Conservation (phyloP, 2,113 vertebrate species). For the Mola mola region DNA sequence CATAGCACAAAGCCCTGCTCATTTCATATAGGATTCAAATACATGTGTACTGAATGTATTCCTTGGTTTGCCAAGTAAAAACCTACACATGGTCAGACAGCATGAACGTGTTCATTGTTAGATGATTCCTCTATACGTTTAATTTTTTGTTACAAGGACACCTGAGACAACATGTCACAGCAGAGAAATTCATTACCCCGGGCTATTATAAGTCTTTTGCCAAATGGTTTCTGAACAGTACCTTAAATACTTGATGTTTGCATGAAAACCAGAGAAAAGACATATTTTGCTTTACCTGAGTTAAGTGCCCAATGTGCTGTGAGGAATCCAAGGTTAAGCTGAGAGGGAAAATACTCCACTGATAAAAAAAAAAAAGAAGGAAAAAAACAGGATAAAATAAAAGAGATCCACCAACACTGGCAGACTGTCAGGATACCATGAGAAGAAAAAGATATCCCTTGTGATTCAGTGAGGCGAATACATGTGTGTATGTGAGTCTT, state of each 20-base stretch:
- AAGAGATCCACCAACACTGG: constrained; percentile 21
- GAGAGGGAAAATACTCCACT: constrained; percentile 60
- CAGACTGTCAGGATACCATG: constrained; percentile 47
- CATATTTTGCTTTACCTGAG: constrained; percentile 75
- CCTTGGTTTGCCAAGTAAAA: constrained; percentile 9
- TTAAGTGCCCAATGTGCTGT: constrained; percentile 77
- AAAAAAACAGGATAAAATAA: constrained; percentile 10
- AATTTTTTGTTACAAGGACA: constrained; percentile 3
- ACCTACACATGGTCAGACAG: constrained; percentile 25
- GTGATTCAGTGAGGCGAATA: constrained; percentile 38
- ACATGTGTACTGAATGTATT: constrained; percentile 17
- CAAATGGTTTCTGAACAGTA: constrained; percentile 10
- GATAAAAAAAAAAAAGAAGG: constrained; percentile 24
- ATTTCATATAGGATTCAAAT: constrained; percentile 40
- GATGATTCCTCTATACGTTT: no score
- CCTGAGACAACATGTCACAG: constrained; percentile 30
- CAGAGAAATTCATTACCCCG: constrained; percentile 34
- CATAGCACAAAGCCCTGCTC: constrained; percentile 6
- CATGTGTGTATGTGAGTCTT: constrained; percentile 31
- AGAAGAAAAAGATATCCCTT: constrained; percentile 56
- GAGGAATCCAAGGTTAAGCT: constrained; percentile 81
- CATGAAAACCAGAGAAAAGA: not conserved
- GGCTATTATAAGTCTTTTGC: constrained; percentile 30
- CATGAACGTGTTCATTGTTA: constrained; percentile 58
- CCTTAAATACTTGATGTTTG: constrained; percentile 7